Evolutionary conservation across 2,797 vertebrate genomes (phyloP), one percentile per base, ranked within the genome.

Genomic region (Monodelphis domestica): DNA sequence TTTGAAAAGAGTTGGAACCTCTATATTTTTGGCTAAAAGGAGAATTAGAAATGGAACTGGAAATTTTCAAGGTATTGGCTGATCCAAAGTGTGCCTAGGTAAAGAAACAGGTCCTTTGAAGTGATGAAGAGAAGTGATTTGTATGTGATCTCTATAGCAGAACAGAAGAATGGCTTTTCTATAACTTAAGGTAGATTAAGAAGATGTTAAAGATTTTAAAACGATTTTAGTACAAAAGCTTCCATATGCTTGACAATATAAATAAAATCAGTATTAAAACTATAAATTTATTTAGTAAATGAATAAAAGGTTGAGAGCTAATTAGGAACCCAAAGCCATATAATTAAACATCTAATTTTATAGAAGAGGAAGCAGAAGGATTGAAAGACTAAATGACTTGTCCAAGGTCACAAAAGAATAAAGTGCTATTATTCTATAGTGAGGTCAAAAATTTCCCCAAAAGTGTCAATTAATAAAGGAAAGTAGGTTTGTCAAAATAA

Each of bases 31-130:
- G 30, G 54, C 93, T 90, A 53, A 94, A 92, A 53, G 87, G 88
- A 91, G 88, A 95, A 95, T 95, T 89, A 88, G 88, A 93, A 93
- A 92, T 53, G 56, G 89, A 90, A 17, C 53, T 53, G n/a, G 56
- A 91, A 78, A 33, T 91, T n/a, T n/a, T 53, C 88, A 54, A 91
- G 63, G 56, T 38, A 89, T 52, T 90, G 84, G 24, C 54, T 54
- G 2, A 63, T 89, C 88, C 91, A 95, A 29, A 57, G 26, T 84
- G 28, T 57, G n/a, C 54, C 54, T 28, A 38, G n/a, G 59, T 52
- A 50, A 50, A 95, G 92, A 54, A 94, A 95, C 94, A 94, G 94
- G 89, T 90, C 92, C 93, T 70, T 89, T 91, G 94, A 95, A 89
- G 88, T 89, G 96, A 94, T 95, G 91, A 96, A 63, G 28, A 2